Base-by-base conservation (phyloP, 2,888 invertebrate species). In the Ischnura elegans region DNA sequence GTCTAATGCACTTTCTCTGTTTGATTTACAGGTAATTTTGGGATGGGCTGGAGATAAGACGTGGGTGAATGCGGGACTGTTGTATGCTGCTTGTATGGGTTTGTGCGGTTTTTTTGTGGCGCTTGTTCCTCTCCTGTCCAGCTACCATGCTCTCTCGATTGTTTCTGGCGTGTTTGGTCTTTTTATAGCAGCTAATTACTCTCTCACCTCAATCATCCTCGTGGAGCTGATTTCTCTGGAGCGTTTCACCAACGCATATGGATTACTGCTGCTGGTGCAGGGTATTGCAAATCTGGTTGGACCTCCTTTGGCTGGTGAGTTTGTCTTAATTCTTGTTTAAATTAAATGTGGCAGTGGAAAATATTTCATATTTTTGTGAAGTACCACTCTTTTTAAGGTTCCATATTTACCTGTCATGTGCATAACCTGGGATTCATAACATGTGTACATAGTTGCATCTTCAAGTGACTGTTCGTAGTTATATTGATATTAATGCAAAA, bases 201-300 rank as follows among this genome's bases (percentile, higher is more conserved):
- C 98, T 0, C 98, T 99, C 95, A 99, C 99, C 0, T 98, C 99
- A 0, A 98, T 98, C 95, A 97, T 99, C 95, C 96, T 99, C 94
- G 98, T 99, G 87, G 98, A 98, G 95, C 96, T 99, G 95, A 98
- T 99, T 61, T 98, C 99, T 8, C 96, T 99, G 95, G 98, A 99
- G 95, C 97, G 98, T 94, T 99, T 99, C 95, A 99, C 99, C 8
- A 98, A 98, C 94, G 99, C 99, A 25, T 99, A 99, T 96, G 99
- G 99, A 36, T 96, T 99, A 95, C 97, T 98, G 94, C 96, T 99
- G 95, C 96, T 99, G 93, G 98, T 98, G 94, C 99, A 99, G 96
- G 99, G 99, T 25, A 97, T 99, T 94, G 99, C 99, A 6, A 99
- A 98, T 96, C 97, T 99, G 90, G 96, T 98, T 94, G 99, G 99